Evolutionary conservation across 1,140 invertebrate genomes (phyloP), one percentile per base, ranked within the genome.

Genomic region (Chironomus striatipennis): DNA sequence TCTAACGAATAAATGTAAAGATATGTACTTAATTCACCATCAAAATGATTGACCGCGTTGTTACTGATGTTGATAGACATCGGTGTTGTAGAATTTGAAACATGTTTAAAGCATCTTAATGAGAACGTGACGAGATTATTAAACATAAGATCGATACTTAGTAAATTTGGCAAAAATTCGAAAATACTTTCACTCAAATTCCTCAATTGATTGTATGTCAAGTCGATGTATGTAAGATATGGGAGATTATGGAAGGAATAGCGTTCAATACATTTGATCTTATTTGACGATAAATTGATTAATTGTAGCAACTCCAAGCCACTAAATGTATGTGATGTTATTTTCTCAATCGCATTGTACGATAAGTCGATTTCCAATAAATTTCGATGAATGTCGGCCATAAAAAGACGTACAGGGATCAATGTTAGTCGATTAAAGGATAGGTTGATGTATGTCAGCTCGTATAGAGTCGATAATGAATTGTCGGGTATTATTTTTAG

Each of bases 361-460:
- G 90, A 90, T 47, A 94, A 82, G 77, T 91, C 85, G 7, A 95
- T 85, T 77, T 95, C 93, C 65, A 87, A 88, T 43, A 96, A 81
- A 77, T 90, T 88, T n/a, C 86, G 85, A 78, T 95, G 91, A 34
- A 90, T 81, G 70, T 86, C 87, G 1, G 87, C 83, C 78, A 89
- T 85, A 76, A 95, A 90, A 18, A 93, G 82, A 75, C 87, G 86
- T 10, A 84, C 79, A 0, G 90, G 88, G 76, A 85, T 87, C 78
- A 79, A 85, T 80, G 82, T 83, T 9, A 96, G 83, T 74, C 90
- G 87, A 82, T 96, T 96, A 43, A 92, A 93, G 78, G 94, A 93
- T 76, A 97, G 81, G 83, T 95, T 95, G 20, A 95, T 84, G 80
- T 95, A 95, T 77, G 90, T 89, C 12, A 96, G 79, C 77, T 90